Percentiles rank a stretch among this genome's conserved stretches.
Evolutionary conservation across 2,797 vertebrate genomes (phyloP).

Genomic region (Sparidentex hasta): DNA sequence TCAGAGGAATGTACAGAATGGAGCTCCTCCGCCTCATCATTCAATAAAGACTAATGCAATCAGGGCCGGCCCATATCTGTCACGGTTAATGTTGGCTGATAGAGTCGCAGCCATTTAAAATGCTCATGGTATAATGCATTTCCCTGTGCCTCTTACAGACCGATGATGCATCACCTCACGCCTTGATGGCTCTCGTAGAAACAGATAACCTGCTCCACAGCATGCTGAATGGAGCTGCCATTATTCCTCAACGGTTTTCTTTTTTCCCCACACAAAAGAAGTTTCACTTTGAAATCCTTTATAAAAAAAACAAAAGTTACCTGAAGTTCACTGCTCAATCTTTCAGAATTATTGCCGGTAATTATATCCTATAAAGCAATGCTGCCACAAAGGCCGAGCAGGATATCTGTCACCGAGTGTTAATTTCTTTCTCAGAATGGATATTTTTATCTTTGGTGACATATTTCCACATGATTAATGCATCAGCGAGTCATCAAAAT

Average conservation of each 20-base stretch:
- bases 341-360: slow-evolving; percentile 44
- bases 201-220: slow-evolving; percentile 64
- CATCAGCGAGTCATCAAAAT: slow-evolving; percentile 1
- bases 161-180: slow-evolving; percentile 69
- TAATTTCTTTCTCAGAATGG: slow-evolving; percentile 22
- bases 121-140: slow-evolving; percentile 74
- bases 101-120: slow-evolving; percentile 74
- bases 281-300: slow-evolving; percentile 21
- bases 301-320: slow-evolving; percentile 47
- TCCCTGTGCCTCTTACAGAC: slow-evolving; percentile 65
- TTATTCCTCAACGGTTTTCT: slow-evolving; percentile 46
- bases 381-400: slow-evolving; percentile 32
- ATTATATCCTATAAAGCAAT: slow-evolving; percentile 38
- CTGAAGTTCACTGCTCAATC: slow-evolving; percentile 46
- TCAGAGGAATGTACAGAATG: slow-evolving; percentile 59
- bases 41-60: slow-evolving; percentile 79
- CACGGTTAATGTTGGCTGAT: slow-evolving; percentile 75
- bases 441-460: background rate
- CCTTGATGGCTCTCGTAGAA: slow-evolving; percentile 62
- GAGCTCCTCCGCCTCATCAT: slow-evolving; percentile 65
- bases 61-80: slow-evolving; percentile 76
- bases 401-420: slow-evolving; percentile 20
- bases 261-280: slow-evolving; percentile 35
- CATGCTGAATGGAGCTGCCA: slow-evolving; percentile 37
- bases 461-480: background rate